Evolutionary conservation across 2,888 invertebrate species (phyloP).

Genomic region (Eilema griseolum): DNA sequence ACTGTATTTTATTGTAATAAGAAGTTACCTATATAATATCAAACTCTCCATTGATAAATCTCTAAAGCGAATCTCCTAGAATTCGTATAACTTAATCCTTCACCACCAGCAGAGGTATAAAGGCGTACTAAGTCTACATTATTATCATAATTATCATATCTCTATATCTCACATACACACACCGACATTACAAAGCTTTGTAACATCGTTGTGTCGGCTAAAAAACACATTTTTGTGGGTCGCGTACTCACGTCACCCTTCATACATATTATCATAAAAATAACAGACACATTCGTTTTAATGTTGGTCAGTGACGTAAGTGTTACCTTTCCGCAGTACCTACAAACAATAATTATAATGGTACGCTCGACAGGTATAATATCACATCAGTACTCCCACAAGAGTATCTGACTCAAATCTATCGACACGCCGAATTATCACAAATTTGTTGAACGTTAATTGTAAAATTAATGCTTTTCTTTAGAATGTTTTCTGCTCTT

Average conservation of each 20-base stretch:
- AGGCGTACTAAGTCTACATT: not conserved
- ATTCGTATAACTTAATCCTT: not conserved
- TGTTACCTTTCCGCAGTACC: not conserved
- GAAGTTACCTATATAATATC: too few relatives aligned
- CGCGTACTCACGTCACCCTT: slow-evolving; percentile 11
- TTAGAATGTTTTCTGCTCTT: not conserved
- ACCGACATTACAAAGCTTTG: not conserved
- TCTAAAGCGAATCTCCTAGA: not conserved
- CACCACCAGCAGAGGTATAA: not conserved
- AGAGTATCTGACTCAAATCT: not conserved
- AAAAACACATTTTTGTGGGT: not conserved
- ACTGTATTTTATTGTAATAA: too few relatives aligned
- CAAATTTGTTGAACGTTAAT: not conserved
- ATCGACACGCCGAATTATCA: not conserved
- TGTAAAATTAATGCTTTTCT: not conserved
- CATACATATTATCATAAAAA: not conserved
- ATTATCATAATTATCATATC: slow-evolving; percentile 2
- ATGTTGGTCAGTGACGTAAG: not conserved
- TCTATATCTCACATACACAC: not conserved
- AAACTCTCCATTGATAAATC: not conserved
- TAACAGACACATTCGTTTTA: slow-evolving; percentile 3
- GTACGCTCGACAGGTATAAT: not conserved
- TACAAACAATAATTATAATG: slow-evolving; percentile 5
- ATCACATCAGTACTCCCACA: not conserved
- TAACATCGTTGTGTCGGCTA: not conserved